A percentile compares a stretch with the other conserved stretches of the same genome.
Conservation (phyloP, 2,888 invertebrate species). For the Philonicus albiceps region DNA sequence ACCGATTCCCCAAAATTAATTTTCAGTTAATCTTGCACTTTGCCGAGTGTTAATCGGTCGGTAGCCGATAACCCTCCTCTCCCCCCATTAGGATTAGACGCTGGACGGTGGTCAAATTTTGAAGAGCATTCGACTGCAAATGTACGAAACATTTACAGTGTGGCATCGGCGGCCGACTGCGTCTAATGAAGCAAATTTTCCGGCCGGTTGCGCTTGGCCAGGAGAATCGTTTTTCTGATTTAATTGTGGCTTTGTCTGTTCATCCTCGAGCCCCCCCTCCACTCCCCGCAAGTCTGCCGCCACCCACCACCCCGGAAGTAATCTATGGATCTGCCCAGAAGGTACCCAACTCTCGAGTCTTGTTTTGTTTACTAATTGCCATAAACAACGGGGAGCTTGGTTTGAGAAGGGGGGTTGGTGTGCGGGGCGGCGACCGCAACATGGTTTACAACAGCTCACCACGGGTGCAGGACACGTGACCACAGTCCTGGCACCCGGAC, state of each 20-base stretch:
- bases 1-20: neutral
- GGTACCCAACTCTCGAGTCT: neutral
- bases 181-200: slow-evolving; percentile 34
- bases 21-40: neutral
- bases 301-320: neutral
- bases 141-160: neutral
- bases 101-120: neutral
- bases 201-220: neutral
- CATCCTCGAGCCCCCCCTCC: neutral
- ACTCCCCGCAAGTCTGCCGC: neutral
- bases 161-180: neutral
- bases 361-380: slow-evolving; percentile 37
- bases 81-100: neutral
- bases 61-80: no score
- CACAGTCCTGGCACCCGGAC: neutral
- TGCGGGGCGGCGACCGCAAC: neutral
- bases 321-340: neutral
- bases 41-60: neutral
- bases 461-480: neutral
- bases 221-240: slow-evolving; percentile 30
- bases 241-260: neutral
- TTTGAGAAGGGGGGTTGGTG: neutral
- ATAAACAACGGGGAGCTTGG: neutral
- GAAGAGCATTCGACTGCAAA: neutral
- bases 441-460: neutral